Evolutionary conservation across 2,888 invertebrate species (phyloP).

Genomic region (Coenonympha glycerion): DNA sequence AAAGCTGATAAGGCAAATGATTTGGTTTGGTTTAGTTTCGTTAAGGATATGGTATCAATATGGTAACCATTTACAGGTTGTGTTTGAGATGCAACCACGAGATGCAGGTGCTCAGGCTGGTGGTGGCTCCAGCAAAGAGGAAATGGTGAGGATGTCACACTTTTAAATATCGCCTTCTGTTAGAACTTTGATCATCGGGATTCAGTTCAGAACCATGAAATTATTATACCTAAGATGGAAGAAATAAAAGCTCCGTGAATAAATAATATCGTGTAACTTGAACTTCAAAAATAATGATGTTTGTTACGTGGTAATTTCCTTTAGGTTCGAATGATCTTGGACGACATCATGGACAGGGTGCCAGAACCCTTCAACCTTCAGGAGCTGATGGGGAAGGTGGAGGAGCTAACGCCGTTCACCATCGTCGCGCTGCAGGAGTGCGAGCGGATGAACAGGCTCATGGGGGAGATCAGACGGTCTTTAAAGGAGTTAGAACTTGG

Average conservation of each 20-base stretch:
- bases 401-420: constrained; percentile 92
- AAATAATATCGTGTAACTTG: too few species aligned
- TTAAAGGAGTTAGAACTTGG: constrained; percentile 91
- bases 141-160: constrained; percentile 74
- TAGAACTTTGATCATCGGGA: too few species aligned
- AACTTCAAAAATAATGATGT: too few species aligned
- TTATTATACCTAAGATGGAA: too few species aligned
- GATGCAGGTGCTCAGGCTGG: constrained; percentile 84
- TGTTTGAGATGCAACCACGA: constrained; percentile 92
- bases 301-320: not conserved
- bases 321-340: constrained; percentile 84
- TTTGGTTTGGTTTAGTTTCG: too few species aligned
- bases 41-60: too few species aligned
- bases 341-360: constrained; percentile 91
- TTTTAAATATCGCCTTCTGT: too few species aligned
- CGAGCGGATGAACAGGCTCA: constrained; percentile 94
- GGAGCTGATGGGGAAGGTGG: constrained; percentile 90
- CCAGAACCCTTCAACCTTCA: constrained; percentile 91
- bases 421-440: constrained; percentile 96
- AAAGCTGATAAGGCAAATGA: too few species aligned
- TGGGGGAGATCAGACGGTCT: constrained; percentile 86
- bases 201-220: too few species aligned
- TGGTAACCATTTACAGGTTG: constrained; percentile 47
- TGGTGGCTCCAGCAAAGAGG: constrained; percentile 85
- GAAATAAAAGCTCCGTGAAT: too few species aligned